Evolutionary conservation across 2,113 vertebrate genomes (phyloP).

Genomic region (Azemiops feae): DNA sequence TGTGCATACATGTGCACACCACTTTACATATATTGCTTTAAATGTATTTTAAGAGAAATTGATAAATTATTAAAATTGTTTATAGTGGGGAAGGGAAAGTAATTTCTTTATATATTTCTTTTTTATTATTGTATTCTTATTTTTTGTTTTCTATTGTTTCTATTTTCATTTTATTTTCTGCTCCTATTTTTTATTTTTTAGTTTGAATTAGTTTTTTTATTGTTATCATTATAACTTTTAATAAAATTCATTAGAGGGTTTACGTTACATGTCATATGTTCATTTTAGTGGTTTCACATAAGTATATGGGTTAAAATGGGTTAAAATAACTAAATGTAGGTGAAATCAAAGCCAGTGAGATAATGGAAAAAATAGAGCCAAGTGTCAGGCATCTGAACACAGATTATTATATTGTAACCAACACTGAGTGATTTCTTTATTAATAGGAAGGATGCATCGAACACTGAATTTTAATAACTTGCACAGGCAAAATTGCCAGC

Average conservation of each 20-base stretch:
- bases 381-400: neutral
- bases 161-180: neutral
- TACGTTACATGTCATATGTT: neutral
- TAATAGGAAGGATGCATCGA: neutral
- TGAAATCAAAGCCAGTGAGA: neutral
- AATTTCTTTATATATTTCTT: neutral
- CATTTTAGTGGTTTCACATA: neutral
- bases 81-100: neutral
- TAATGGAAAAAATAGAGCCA: neutral
- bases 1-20: neutral
- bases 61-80: neutral
- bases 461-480: accelerated
- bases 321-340: neutral
- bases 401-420: neutral
- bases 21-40: neutral
- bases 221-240: neutral
- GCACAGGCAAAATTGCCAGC: neutral
- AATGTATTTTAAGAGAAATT: neutral
- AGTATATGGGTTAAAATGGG: neutral
- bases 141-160: neutral
- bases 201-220: neutral
- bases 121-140: neutral
- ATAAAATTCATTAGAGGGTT: neutral
- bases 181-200: neutral
- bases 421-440: neutral